Evolutionary conservation across 2,113 vertebrate species (phyloP), one percentile per base, ranked within the genome.

Genomic region (Merops nubicus): DNA sequence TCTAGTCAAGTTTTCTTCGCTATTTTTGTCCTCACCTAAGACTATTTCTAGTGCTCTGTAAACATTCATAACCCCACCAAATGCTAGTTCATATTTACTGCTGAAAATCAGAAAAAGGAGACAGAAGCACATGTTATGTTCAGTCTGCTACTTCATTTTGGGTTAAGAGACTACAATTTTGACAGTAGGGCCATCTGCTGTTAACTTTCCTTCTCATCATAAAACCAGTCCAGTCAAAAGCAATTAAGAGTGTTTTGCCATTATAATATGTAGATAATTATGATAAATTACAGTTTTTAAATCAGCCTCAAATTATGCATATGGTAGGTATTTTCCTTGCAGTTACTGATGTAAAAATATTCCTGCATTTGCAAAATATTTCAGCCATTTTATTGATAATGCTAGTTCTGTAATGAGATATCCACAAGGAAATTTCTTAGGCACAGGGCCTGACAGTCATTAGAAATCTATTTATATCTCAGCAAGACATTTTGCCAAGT

Each of bases 391-490:
- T 98, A 98, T 98, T 98, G 97, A 98, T 96, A 94, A 98, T 98
- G 96, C 97, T 98, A 98, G 96, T 92, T 98, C 97, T 97, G 92
- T 98, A 98, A 98, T 98, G 97, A 98, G 97, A 97, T 97, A 98
- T 97, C 97, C 97, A 97, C 97, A 95, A 98, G 88, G 95, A 97
- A 98, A 98, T 98, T 96, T 98, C 95, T 95, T 95, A 97, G 97
- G 97, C 97, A 93, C 94, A 88, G 96, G 97, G 97, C 88, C 98
- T 97, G 93, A 96, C 93, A 97, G 96, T 97, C 98, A 98, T 98
- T 98, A 98, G 97, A 98, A 98, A 97, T 97, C 98, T 98, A 98
- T 98, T 98, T 98, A 98, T 98, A 98, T 93, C 97, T 95, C 97
- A 98, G 97, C 96, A 98, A 98, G 98, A 98, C 94, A 97, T 97